A percentile compares a stretch with the other conserved stretches of the same genome.
Evolutionary conservation across 2,797 vertebrate species (phyloP).

Genomic region (Mormyrops attenuatus): DNA sequence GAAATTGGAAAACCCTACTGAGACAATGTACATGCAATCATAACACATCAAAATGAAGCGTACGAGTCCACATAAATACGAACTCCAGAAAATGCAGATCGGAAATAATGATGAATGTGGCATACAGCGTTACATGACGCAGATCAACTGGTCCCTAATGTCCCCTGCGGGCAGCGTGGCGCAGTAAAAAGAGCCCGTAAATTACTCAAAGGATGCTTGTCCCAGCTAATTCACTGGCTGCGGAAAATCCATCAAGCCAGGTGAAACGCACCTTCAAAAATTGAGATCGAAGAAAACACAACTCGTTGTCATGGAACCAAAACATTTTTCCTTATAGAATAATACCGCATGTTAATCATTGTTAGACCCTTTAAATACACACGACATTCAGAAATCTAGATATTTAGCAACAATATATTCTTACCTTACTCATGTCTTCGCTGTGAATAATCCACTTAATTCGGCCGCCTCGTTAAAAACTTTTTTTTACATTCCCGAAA

Average conservation of each 20-base stretch:
- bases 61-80: background rate
- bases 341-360: background rate
- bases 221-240: background rate
- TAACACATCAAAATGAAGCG: background rate
- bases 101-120: background rate
- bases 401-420: background rate
- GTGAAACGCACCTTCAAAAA: background rate
- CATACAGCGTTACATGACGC: background rate
- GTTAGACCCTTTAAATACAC: background rate
- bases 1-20: background rate
- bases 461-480: slow-evolving; percentile 25
- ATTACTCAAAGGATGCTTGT: background rate
- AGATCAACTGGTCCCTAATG: background rate
- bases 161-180: slow-evolving; percentile 6
- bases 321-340: background rate
- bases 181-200: slow-evolving; percentile 8
- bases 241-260: background rate
- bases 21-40: background rate
- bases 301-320: background rate
- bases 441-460: slow-evolving; percentile 13
- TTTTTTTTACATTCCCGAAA: slow-evolving; percentile 39
- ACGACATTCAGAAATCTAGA: background rate
- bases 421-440: slow-evolving; percentile 63
- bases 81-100: background rate
- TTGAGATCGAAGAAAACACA: background rate